These are phyloP conservation scores for Procavia capensis DNA, from an alignment of 2,113 vertebrate genomes.

Conservation along the genomic window DNA sequence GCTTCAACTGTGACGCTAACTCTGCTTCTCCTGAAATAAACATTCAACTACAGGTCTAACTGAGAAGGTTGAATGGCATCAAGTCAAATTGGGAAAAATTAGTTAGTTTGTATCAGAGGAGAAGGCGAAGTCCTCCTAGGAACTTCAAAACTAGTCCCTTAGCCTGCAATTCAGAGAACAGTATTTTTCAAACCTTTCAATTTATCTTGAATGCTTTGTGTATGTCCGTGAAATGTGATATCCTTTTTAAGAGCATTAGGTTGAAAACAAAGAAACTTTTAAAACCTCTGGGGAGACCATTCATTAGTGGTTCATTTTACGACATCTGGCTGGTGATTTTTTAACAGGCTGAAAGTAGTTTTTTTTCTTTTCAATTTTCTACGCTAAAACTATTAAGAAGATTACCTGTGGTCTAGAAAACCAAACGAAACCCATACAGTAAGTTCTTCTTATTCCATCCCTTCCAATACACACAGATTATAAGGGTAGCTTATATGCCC, in stretches of 20 bases:
- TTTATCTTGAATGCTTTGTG: constrained; percentile 69
- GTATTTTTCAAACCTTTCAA: constrained; percentile 74
- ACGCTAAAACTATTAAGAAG: constrained; percentile 77
- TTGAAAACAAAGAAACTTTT: constrained; percentile 77
- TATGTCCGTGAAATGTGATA: constrained; percentile 79
- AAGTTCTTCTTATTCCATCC: constrained; percentile 39
- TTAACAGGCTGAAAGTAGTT: constrained; percentile 77
- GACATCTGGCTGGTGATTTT: constrained; percentile 81
- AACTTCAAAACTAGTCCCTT: constrained; percentile 63
- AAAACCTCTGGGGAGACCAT: constrained; percentile 73
- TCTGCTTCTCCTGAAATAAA: constrained; percentile 50
- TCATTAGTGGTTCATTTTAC: constrained; percentile 80
- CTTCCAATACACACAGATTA: constrained; percentile 60
- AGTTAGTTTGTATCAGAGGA: constrained; percentile 55
- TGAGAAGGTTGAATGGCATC: constrained; percentile 66
- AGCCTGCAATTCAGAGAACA: constrained; percentile 64
- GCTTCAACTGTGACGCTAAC: constrained; percentile 30
- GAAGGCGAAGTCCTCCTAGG: constrained; percentile 48
- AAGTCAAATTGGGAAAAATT: constrained; percentile 71
- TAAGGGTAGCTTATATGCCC: constrained; percentile 53
- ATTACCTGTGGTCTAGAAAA: constrained; percentile 73
- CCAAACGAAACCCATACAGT: constrained; percentile 63
- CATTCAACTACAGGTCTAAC: constrained; percentile 64
- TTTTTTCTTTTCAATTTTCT: constrained; percentile 78
- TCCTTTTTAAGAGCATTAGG: constrained; percentile 76